These are phyloP conservation scores for Liopterus haemorrhoidalis DNA, from an alignment of 2,888 invertebrate species.

Conservation along the genomic window DNA sequence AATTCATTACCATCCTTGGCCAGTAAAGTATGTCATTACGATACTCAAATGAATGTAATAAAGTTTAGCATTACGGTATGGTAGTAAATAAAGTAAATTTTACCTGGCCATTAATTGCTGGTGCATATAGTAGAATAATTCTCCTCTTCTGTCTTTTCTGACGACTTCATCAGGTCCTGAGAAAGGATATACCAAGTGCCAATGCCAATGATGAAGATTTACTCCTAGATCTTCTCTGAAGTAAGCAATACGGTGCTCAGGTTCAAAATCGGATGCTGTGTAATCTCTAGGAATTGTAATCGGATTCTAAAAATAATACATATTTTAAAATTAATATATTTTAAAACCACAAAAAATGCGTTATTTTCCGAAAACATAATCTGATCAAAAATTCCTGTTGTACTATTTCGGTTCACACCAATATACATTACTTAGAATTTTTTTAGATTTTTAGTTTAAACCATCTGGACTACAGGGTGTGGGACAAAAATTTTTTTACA, in stretches of 20 bases:
- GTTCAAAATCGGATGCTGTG: conserved; percentile 67
- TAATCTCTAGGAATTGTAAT: conserved; percentile 67
- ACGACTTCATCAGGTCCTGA: conserved; percentile 59
- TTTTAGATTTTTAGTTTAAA: no score
- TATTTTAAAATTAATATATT: neutral
- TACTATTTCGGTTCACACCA: conserved; percentile 57
- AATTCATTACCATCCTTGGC: neutral
- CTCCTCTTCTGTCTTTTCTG: conserved; percentile 69
- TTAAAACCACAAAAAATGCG: neutral
- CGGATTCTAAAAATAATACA: conserved; percentile 48
- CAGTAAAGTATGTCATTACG: neutral
- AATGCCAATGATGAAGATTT: conserved; percentile 87
- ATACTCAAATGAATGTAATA: neutral
- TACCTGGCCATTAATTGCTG: conserved; percentile 57
- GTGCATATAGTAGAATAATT: conserved; percentile 78
- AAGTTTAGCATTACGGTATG: neutral
- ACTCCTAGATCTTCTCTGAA: conserved; percentile 81
- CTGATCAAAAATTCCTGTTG: conserved; percentile 56
- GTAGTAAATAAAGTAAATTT: neutral
- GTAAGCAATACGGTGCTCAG: conserved; percentile 75
- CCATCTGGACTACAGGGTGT: no score
- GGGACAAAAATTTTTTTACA: no score
- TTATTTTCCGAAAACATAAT: conserved; percentile 45
- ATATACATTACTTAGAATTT: no score
- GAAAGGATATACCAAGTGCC: conserved; percentile 83